Evolutionary conservation across 2,888 invertebrate genomes (phyloP).

Genomic region (Coenonympha arcania): DNA sequence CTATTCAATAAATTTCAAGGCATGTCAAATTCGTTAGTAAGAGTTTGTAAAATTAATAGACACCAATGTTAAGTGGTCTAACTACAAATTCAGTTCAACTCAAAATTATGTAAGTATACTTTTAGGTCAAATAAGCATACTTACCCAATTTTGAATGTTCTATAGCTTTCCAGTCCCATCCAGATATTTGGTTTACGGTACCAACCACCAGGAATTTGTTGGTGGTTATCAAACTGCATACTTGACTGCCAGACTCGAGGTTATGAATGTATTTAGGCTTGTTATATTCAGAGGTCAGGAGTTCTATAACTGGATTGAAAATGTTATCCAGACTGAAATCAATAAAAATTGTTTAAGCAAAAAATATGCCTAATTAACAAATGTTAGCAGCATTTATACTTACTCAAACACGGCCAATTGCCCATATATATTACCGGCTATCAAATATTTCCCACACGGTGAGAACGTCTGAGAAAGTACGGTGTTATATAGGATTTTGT

Average conservation of each 20-base stretch:
- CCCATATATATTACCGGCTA: slow-evolving; percentile 89
- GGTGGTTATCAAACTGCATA: slow-evolving; percentile 79
- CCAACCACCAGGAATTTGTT: slow-evolving; percentile 82
- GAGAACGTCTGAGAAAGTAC: slow-evolving; percentile 87
- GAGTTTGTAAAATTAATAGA: too few species aligned
- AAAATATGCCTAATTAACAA: too few species aligned
- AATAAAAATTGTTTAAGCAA: too few species aligned
- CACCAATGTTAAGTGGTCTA: too few species aligned
- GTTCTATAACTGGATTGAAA: slow-evolving; percentile 73
- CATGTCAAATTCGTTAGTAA: too few species aligned
- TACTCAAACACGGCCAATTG: slow-evolving; percentile 87
- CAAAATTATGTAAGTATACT: too few species aligned
- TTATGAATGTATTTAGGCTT: slow-evolving; percentile 75
- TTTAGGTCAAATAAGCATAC: too few species aligned
- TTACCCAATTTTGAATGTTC: slow-evolving; percentile 73
- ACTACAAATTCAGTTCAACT: too few species aligned
- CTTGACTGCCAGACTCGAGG: slow-evolving; percentile 77
- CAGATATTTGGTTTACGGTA: slow-evolving; percentile 82
- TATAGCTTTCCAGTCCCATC: slow-evolving; percentile 83
- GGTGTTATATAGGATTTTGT: slow-evolving; percentile 84
- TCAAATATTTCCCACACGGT: slow-evolving; percentile 85
- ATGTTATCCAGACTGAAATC: slow-evolving; percentile 76
- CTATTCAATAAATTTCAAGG: too few species aligned
- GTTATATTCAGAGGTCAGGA: slow-evolving; percentile 71
- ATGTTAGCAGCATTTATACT: too few species aligned